Base-by-base conservation (phyloP, 2,113 vertebrate species). In the Platycercus adscitus region DNA sequence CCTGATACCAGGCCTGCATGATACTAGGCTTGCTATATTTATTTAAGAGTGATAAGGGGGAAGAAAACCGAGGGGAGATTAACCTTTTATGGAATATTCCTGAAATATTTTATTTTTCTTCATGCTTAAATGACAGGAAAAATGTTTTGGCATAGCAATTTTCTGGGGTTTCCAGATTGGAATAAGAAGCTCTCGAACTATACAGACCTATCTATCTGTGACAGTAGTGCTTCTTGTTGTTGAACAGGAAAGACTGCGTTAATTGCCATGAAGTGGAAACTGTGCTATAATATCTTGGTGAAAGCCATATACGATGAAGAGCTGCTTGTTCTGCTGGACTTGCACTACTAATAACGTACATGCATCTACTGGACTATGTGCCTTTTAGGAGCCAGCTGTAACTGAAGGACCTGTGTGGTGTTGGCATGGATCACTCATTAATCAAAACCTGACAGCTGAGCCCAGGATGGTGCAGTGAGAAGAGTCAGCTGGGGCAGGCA, bases 201-300 rank as follows among this genome's bases (percentile, higher is more conserved):
- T 70, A 53, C 41, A 88, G 72, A 68, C 31, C 58, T 24, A 9
- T 46, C 31, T 63, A 2, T 26, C 61, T 52, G 31, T 26, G 70
- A 90, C 41, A 29, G 21, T 19, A 80, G 37, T 16, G n/a, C 63
- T 91, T 41, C 85, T 89, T 53, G 28, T 6, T 72, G 71, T n/a
- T 43, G 37, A 86, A 73, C 21, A 50, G 86, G 43, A 68, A 83
- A 66, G 68, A 70, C 55, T 23, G 75, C 83, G 31, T 78, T 92
- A 88, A 94, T 39, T 73, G 86, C 86, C 55, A 55, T 77, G 83
- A 92, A 93, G 64, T 60, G 91, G 88, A 94, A 94, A 92, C 60
- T 86, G 33, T 68, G 55, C 92, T 93, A 43, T 50, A 86, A 49
- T 37, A 60, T 39, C 88, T 90, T 96, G 92, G 72, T 8, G 0